Evolutionary conservation across 1,140 invertebrate species (phyloP).

Genomic region (Cepaea nemoralis): DNA sequence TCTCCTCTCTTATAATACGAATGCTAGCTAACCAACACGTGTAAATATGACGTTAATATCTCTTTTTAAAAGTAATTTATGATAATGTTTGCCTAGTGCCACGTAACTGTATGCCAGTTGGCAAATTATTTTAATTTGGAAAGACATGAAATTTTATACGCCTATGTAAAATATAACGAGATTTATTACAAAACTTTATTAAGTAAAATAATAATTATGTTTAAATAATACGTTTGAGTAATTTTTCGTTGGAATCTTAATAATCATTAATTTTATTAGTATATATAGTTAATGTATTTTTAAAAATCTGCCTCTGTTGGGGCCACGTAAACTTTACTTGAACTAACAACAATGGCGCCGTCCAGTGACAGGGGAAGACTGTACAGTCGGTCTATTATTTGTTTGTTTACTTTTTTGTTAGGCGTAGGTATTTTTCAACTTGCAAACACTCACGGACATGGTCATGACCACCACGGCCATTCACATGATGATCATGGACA

Average conservation of each 20-base stretch:
- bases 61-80: too few relatives aligned
- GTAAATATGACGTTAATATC: too few relatives aligned
- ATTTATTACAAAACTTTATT: too few relatives aligned
- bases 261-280: too few relatives aligned
- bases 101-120: not conserved
- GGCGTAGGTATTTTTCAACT: not conserved
- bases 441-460: constrained; percentile 42
- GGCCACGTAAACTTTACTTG: constrained; percentile 31
- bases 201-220: too few relatives aligned
- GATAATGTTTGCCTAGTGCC: not conserved
- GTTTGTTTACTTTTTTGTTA: constrained; percentile 9
- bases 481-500: constrained; percentile 48
- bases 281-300: too few relatives aligned
- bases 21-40: too few relatives aligned
- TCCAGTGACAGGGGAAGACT: not conserved
- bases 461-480: constrained; percentile 48
- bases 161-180: too few relatives aligned
- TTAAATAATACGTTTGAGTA: too few relatives aligned
- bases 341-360: constrained; percentile 28
- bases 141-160: too few relatives aligned
- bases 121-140: not conserved
- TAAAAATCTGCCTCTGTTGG: not conserved
- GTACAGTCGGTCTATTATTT: not conserved
- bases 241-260: too few relatives aligned
- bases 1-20: too few relatives aligned